Evolutionary conservation across 2,888 invertebrate species (phyloP).

Genomic region (Spialia ferax): DNA sequence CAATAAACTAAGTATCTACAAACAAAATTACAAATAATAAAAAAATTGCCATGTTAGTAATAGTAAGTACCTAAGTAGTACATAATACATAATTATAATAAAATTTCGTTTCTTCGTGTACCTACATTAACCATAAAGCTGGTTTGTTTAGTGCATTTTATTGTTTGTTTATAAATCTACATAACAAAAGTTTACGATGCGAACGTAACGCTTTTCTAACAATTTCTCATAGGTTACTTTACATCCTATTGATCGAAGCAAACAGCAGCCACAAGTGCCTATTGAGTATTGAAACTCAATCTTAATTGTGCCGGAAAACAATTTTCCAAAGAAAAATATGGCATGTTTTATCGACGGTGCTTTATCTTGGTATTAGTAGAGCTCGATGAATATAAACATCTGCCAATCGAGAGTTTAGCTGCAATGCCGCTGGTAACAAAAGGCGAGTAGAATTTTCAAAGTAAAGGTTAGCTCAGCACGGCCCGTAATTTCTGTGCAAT

Average conservation of each 20-base stretch:
- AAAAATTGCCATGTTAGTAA: too few relatives aligned
- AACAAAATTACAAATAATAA: too few relatives aligned
- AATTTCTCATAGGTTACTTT: conserved; percentile 56
- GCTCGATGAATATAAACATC: conserved; percentile 66
- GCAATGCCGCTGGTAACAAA: conserved; percentile 47
- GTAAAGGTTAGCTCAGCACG: conserved; percentile 37
- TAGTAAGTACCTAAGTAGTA: too few relatives aligned
- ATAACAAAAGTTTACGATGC: conserved; percentile 53
- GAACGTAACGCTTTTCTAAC: conserved; percentile 48
- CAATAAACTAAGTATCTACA: too few relatives aligned
- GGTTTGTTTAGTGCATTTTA: conserved; percentile 53
- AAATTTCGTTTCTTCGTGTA: not conserved
- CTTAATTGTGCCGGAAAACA: conserved; percentile 80
- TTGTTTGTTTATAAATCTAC: conserved; percentile 62
- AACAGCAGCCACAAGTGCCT: conserved; percentile 53
- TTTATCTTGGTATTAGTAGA: conserved; percentile 66
- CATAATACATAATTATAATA: too few relatives aligned
- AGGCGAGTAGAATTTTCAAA: conserved; percentile 48
- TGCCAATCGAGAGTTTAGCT: conserved; percentile 53
- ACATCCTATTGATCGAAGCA: conserved; percentile 54
- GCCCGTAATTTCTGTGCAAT: conserved; percentile 57
- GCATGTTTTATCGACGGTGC: conserved; percentile 63
- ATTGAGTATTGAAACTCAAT: conserved; percentile 79
- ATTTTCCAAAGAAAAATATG: conserved; percentile 67
- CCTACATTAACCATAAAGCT: not conserved